phyloP scores from a whole-genome alignment of 2,113 vertebrate genomes.

The Lepidothrix coronata region DNA sequence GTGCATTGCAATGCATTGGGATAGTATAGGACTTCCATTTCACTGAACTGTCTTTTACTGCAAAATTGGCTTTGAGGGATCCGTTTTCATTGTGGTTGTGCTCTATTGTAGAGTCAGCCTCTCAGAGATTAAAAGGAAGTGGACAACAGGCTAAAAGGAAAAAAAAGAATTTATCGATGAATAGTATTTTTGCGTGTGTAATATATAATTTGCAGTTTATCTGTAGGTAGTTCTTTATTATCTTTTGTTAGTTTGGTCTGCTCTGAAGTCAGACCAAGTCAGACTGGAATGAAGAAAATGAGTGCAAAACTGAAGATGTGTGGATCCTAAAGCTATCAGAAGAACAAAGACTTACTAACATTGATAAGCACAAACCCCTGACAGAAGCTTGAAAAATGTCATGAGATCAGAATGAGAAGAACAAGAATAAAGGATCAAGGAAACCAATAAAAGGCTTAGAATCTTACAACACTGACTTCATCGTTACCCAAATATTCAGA shows the following conservation, averaged over 20 bases:
- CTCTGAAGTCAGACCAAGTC: slow-evolving; percentile 79
- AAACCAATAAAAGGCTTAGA: slow-evolving; percentile 51
- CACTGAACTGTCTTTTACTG: background rate
- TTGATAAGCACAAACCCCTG: slow-evolving; percentile 59
- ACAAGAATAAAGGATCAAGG: slow-evolving; percentile 49
- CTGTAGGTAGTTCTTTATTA: slow-evolving; percentile 74
- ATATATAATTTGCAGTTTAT: slow-evolving; percentile 38
- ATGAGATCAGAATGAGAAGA: slow-evolving; percentile 68
- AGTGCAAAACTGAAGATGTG: slow-evolving; percentile 72
- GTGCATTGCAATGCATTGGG: background rate
- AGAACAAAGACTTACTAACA: slow-evolving; percentile 80
- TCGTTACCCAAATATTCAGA: slow-evolving; percentile 36
- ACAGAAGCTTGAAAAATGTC: slow-evolving; percentile 73
- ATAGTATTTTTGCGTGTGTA: slow-evolving; percentile 16
- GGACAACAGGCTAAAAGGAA: background rate
- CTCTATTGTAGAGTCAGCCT: background rate
- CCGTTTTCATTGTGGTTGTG: background rate
- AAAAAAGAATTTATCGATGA: background rate
- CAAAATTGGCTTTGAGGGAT: background rate
- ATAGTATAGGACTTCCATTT: fast-evolving
- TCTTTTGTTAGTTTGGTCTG: slow-evolving; percentile 83
- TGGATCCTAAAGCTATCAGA: slow-evolving; percentile 79
- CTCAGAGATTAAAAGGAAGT: background rate
- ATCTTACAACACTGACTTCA: slow-evolving; percentile 47
- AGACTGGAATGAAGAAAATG: slow-evolving; percentile 78